These are phyloP conservation scores for Pseudorectes ferrugineus DNA, from an alignment of 2,113 vertebrate species.

Conservation along the genomic window DNA sequence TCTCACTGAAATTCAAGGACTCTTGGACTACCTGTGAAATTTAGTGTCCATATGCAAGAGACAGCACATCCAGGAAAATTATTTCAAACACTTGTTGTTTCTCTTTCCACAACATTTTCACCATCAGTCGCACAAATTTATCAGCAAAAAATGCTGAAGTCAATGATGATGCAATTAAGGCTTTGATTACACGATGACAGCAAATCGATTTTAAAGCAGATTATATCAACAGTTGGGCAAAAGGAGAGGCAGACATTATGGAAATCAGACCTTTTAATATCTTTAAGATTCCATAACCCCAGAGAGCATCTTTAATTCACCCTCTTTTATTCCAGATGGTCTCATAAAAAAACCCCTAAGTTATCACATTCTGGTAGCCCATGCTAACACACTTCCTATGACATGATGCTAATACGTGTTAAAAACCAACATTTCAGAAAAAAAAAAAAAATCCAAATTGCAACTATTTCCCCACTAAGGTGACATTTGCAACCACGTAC, in stretches of 20 bases:
- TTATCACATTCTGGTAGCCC: slow-evolving; percentile 42
- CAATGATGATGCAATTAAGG: slow-evolving; percentile 63
- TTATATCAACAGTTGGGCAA: slow-evolving; percentile 65
- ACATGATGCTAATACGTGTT: not conserved
- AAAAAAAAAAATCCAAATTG: not conserved
- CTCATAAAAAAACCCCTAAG: not conserved
- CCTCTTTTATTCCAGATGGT: slow-evolving; percentile 53
- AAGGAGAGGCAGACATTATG: slow-evolving; percentile 56
- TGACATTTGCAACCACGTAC: not conserved
- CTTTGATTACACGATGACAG: slow-evolving; percentile 63
- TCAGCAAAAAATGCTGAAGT: slow-evolving; percentile 45
- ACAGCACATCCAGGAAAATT: not conserved
- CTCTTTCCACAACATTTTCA: slow-evolving; percentile 14
- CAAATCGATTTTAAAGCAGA: slow-evolving; percentile 63
- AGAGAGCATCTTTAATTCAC: slow-evolving; percentile 57
- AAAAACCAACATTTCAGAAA: not conserved
- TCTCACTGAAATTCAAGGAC: not conserved
- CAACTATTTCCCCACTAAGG: not conserved
- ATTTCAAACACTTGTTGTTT: not conserved
- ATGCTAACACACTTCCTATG: not conserved
- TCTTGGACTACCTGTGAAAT: not conserved
- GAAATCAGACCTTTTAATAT: slow-evolving; percentile 58
- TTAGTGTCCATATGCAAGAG: not conserved
- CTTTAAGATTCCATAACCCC: slow-evolving; percentile 56
- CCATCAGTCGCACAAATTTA: not conserved